Percentiles rank a stretch among this genome's conserved stretches.
Evolutionary conservation across 2,113 vertebrate genomes (phyloP).

Genomic region (Anthoscopus minutus): DNA sequence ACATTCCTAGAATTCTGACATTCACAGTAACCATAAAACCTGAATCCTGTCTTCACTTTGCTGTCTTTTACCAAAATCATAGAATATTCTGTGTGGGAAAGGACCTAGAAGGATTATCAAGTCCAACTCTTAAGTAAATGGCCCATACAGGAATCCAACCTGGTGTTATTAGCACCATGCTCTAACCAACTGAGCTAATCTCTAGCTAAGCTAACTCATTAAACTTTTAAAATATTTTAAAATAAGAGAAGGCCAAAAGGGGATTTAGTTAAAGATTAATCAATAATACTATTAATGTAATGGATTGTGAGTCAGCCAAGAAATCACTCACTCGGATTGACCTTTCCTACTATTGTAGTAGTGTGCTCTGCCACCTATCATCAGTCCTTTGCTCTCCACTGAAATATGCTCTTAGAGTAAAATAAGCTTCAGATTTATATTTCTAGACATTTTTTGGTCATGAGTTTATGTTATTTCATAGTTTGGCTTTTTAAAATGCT

Average conservation of each 20-base stretch:
- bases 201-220: not conserved
- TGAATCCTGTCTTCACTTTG: not conserved
- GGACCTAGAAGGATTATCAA: not conserved
- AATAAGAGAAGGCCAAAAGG: not conserved
- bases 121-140: not conserved
- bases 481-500: constrained; percentile 31
- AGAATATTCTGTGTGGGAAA: not conserved
- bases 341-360: not conserved
- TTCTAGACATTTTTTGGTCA: not conserved
- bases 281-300: not conserved
- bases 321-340: not conserved
- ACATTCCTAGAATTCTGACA: not conserved
- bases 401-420: not conserved
- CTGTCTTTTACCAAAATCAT: not conserved
- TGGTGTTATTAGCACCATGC: not conserved
- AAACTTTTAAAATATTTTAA: not conserved
- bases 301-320: not conserved
- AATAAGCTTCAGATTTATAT: not conserved
- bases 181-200: not conserved
- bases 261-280: not conserved
- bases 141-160: not conserved
- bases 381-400: not conserved
- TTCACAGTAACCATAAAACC: not conserved
- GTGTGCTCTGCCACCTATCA: not conserved
- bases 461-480: constrained; percentile 17